These are phyloP conservation scores for Zosterops borbonicus DNA, from an alignment of 2,113 vertebrate genomes.

Conservation along the genomic window DNA sequence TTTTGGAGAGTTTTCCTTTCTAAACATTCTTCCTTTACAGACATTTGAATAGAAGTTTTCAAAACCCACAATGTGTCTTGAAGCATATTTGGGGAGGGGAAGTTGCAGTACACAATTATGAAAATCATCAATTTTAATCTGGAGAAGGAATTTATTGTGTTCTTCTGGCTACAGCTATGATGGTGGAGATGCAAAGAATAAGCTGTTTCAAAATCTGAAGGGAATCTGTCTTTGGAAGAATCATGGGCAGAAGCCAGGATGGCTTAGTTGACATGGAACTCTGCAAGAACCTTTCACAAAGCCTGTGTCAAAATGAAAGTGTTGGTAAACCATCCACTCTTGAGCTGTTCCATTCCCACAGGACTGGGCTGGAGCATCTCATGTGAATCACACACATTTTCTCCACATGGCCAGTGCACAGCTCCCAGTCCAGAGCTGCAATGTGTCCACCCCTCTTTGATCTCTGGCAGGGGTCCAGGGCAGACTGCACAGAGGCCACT, in stretches of 20 bases:
- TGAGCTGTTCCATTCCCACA: neutral
- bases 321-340: fast-evolving
- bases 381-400: neutral
- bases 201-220: neutral
- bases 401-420: neutral
- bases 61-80: neutral
- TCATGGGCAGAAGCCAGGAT: neutral
- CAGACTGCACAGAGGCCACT: neutral
- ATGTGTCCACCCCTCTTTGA: neutral
- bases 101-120: neutral
- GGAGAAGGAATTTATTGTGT: neutral
- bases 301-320: neutral
- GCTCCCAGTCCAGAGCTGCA: neutral
- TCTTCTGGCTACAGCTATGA: neutral
- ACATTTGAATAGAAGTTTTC: neutral
- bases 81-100: neutral
- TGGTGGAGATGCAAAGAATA: neutral
- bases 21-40: neutral
- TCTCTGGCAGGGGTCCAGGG: fast-evolving
- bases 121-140: neutral
- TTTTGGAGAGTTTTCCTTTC: neutral
- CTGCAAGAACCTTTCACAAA: neutral
- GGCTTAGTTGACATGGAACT: neutral
- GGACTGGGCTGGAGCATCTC: neutral
- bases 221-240: neutral